Evolutionary conservation across 2,888 invertebrate genomes (phyloP), one percentile per base, ranked within the genome.

Genomic region (Pristionchus maxplancki): DNA sequence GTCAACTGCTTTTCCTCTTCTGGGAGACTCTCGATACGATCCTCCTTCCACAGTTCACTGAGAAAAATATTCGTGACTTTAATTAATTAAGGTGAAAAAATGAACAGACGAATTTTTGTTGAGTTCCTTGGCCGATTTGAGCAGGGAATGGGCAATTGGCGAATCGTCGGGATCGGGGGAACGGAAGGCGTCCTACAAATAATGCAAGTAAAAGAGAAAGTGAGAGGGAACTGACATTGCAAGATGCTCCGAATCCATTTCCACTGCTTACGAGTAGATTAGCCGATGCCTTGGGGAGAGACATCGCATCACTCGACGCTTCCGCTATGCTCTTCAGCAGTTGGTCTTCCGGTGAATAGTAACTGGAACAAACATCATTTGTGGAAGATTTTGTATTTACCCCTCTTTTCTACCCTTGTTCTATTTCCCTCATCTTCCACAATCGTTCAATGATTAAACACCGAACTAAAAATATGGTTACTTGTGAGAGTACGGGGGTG

Each of bases 101-200:
- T 48, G 34, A 4, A 89, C 85, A 13, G 15, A 90, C 90, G 91
- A 88, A 34, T 91, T 91, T 64, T 90, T 89, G 83, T 90, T 91
- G 71, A 93, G 90, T 78, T 92, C 91, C 87, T 93, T 93, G 1
- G 91, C 93, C 28, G 93, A 92, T 40, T 92, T 92, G 31, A 94
- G 84, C 62, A 94, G 90, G 13, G 93, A 93, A 28, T 93, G 93
- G 0, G 94, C 94, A 31, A 94, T 91, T 13, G 94, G 94, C 9
- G 94, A 94, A 50, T 93, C 92, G n/a, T 92, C 91, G 9, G 93
- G 92, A 88, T 93, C 91, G 13, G 93, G 93, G n/a, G 87, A 87
- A 9, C 87, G 87, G 74, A 74, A 87, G 28, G 87, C 87, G 53
- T 87, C 87, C 87, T 71, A 13, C 15, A 24, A 6, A 40, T n/a